These are phyloP conservation scores for Lycaon pictus DNA, from an alignment of 2,113 vertebrate genomes.

Conservation along the genomic window DNA sequence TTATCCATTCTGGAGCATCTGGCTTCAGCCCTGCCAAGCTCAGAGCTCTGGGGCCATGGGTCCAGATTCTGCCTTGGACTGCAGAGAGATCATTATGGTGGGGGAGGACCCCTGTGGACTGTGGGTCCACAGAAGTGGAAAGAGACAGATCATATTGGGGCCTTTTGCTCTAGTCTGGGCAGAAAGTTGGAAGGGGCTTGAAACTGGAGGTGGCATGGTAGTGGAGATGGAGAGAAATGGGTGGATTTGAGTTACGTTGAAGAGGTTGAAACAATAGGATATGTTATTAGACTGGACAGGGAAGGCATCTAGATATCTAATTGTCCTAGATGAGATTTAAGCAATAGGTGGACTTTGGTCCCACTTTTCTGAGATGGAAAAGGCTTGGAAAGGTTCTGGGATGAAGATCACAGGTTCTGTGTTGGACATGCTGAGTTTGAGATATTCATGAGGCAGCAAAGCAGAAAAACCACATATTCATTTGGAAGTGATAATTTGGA, in stretches of 20 bases:
- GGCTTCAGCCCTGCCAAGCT: background rate
- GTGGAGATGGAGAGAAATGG: background rate
- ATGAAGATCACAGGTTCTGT: background rate
- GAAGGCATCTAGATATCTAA: background rate
- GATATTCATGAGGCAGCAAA: background rate
- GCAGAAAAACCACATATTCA: background rate
- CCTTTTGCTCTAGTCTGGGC: background rate
- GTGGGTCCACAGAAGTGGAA: background rate
- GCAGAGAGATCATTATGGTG: background rate
- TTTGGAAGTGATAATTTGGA: slow-evolving; percentile 36
- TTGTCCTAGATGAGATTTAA: background rate
- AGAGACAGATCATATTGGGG: background rate
- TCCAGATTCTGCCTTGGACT: background rate
- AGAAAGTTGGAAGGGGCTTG: background rate
- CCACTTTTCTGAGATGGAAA: background rate
- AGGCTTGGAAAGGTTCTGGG: background rate
- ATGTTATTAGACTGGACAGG: background rate
- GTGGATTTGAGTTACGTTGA: background rate
- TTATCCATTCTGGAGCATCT: background rate
- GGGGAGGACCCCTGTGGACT: background rate
- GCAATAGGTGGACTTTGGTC: background rate
- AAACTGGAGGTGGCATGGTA: background rate
- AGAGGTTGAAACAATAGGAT: background rate
- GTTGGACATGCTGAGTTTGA: background rate
- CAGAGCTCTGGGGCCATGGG: background rate